These are phyloP conservation scores for Macropodus opercularis DNA, from an alignment of 2,797 vertebrate species.

Conservation along the genomic window DNA sequence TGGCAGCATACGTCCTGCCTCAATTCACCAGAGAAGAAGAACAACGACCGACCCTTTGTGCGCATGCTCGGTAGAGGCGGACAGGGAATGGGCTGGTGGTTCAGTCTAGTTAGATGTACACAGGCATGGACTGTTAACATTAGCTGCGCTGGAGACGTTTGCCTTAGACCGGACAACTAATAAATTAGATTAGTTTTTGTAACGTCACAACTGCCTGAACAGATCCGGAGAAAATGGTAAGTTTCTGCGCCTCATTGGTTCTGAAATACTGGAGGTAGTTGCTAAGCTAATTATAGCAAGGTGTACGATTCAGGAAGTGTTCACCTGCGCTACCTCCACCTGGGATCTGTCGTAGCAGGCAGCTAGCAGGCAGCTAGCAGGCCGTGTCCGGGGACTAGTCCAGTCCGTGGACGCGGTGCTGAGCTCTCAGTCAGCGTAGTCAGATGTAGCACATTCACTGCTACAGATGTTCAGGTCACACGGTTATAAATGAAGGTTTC, in stretches of 20 bases:
- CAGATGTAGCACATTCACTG: too few relatives aligned
- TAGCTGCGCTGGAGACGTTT: conserved; percentile 14
- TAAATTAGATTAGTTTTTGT: conserved; percentile 2
- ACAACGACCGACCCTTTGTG: neutral
- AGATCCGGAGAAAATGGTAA: conserved; percentile 56
- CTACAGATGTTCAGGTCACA: too few relatives aligned
- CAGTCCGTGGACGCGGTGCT: neutral
- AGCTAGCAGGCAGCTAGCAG: conserved; percentile 39
- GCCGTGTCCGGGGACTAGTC: neutral
- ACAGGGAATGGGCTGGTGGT: conserved; percentile 22
- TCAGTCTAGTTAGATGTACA: conserved; percentile 1
- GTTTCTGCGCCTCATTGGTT: neutral
- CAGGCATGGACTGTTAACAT: conserved; percentile 56
- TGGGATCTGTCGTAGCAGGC: conserved; percentile 32
- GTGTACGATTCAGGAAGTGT: conserved; percentile 72
- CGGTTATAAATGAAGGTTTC: too few relatives aligned
- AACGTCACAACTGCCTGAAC: neutral
- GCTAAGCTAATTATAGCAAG: conserved; percentile 61
- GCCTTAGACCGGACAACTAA: conserved; percentile 11
- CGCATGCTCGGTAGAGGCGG: conserved; percentile 67
- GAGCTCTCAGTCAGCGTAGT: neutral
- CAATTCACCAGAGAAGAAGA: too few relatives aligned
- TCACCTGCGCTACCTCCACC: conserved; percentile 57
- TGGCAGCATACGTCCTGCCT: too few relatives aligned
- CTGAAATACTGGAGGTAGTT: neutral